Evolutionary conservation across 2,797 vertebrate species (phyloP), one percentile per base, ranked within the genome.

Genomic region (Phataginus tetradactyla): DNA sequence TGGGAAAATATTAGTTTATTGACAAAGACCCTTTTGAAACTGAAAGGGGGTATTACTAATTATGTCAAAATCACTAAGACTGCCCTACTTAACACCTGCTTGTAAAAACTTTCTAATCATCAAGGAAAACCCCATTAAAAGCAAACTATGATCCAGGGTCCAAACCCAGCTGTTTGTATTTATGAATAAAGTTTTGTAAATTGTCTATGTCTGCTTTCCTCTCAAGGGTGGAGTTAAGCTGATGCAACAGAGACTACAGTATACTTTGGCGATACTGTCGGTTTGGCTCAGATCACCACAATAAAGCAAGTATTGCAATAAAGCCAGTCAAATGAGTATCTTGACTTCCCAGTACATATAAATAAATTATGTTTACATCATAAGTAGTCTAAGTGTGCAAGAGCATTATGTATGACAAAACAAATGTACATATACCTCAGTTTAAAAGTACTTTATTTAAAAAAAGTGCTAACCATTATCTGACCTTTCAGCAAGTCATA

Each of bases 181-280:
- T 71, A 29, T 39, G 85, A 91, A 88, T 78, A 94, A 90, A 49
- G 63, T 39, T 69, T 80, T 87, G 61, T 37, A 85, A 37, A n/a
- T 4, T 39, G 7, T 71, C 59, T 80, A 12, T 29, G 32, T 77
- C 45, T 86, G 23, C n/a, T 89, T 94, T 45, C 34, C 20, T 51
- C 72, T 86, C 14, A 66, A 63, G 9, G 71, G 57, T 32, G 61
- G 77, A 88, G 75, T 53, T 87, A 34, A 75, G 20, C 63, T 57
- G 51, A 25, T 20, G 25, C n/a, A 72, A 37, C 5, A 68, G 49
- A 80, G 20, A 75, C 25, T 11, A 5, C 45, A 45, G 45, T 45
- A 45, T 45, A 10, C 45, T 11, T 45, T 45, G 45, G 45, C 45
- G 10, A 45, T 45, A 45, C 45, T 45, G 45, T 45, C 45, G 9